Percentiles rank a stretch among this genome's conserved stretches.
These are phyloP conservation scores for Mus caroli DNA, from an alignment of 2,797 vertebrate genomes.

Conservation along the genomic window DNA sequence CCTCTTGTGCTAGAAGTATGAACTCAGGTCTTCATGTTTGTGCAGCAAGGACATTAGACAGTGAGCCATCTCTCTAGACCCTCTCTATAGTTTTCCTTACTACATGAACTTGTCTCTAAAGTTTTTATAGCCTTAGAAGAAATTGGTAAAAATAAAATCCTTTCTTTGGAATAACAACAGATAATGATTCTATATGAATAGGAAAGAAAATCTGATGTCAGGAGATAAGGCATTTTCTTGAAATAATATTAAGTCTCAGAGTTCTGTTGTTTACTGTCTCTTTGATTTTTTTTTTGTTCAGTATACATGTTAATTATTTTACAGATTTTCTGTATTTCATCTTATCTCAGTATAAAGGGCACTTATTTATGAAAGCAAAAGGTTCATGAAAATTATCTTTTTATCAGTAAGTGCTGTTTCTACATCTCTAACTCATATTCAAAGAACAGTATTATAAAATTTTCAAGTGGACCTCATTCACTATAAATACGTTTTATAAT, in stretches of 20 bases:
- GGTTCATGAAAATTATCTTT: slow-evolving; percentile 10
- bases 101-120: slow-evolving; percentile 48
- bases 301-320: slow-evolving; percentile 37
- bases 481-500: slow-evolving; percentile 39
- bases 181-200: slow-evolving; percentile 28
- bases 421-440: neutral
- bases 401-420: neutral
- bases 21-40: neutral
- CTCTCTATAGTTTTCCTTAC: neutral
- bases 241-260: neutral
- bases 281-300: neutral
- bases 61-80: neutral
- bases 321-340: neutral
- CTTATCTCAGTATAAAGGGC: neutral
- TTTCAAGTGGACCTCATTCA: slow-evolving; percentile 24
- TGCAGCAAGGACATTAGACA: neutral
- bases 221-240: neutral
- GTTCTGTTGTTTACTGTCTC: neutral
- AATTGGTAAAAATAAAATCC: slow-evolving; percentile 20
- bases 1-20: too few relatives aligned
- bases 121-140: neutral
- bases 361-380: slow-evolving; percentile 36
- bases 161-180: slow-evolving; percentile 25
- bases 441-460: slow-evolving; percentile 17
- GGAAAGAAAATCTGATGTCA: neutral